Base-by-base conservation (phyloP, 2,113 vertebrate species). In the Himantopus leucocephalus region DNA sequence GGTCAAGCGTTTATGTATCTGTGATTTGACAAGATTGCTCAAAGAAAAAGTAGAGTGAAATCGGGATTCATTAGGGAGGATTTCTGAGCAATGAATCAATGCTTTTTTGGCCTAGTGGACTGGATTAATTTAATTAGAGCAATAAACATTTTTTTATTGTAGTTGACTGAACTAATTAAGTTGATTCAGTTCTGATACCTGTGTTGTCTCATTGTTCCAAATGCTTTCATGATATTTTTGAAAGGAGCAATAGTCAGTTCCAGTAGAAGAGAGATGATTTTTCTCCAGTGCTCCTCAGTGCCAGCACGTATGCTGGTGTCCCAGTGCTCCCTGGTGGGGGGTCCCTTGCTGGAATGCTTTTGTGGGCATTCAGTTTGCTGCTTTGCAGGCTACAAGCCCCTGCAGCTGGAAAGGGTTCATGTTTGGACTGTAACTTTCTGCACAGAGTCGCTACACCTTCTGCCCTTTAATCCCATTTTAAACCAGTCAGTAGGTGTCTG, bases 101-200 rank as follows among this genome's bases (percentile, higher is more conserved):
- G 63, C 48, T 34, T 81, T 85, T 95, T 85, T 91, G 34, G 43
- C 48, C 58, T 90, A 72, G 12, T 58, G 74, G 48, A 60, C 62
- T 79, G 77, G 62, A 95, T 76, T 88, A 94, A 92, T 88, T 93
- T 92, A 91, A 89, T 95, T 67, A 82, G 27, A 75, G 39, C 35
- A 75, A 56, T 72, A 75, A 80, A 37, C 16, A 29, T 88, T 74
- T 85, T 85, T 77, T 92, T 79, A 24, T 83, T 50, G 29, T 67
- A 55, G 15, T 30, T 92, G 91, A 76, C 73, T 85, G 73, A 96
- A 32, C 77, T 81, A 39, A 83, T 77, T 58, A 66, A 77, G 59
- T 66, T 68, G 48, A 34, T 85, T 93, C 27, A 26, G 32, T 95
- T 93, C 62, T 66, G 45, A 73, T 90, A 91, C 9, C 70, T 78